phyloP scores from a whole-genome alignment of 2,113 vertebrate genomes.

The Odobenus rosmarus region DNA sequence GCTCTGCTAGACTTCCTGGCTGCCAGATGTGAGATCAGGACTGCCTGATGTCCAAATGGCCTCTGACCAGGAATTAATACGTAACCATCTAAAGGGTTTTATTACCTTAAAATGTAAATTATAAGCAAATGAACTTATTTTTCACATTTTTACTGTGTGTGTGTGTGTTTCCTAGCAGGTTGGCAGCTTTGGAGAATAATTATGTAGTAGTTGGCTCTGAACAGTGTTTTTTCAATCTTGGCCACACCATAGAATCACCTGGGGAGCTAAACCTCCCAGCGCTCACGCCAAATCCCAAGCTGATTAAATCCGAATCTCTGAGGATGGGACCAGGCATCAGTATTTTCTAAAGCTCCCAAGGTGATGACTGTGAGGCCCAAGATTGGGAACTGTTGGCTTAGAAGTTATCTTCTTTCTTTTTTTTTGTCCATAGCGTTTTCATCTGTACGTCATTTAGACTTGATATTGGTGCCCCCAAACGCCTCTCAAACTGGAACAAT shows the following conservation, averaged over 20 bases:
- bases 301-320: slow-evolving; percentile 23
- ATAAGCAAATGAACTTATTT: slow-evolving; percentile 2
- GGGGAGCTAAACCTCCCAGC: neutral
- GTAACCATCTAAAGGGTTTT: neutral
- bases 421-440: neutral
- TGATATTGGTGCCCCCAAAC: neutral
- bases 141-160: neutral
- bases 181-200: slow-evolving; percentile 42
- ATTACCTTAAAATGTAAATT: neutral
- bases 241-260: neutral
- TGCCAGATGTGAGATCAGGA: neutral
- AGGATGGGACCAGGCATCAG: neutral
- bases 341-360: slow-evolving; percentile 27
- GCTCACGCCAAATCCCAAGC: neutral
- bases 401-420: neutral
- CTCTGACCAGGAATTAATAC: neutral
- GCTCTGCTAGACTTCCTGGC: neutral
- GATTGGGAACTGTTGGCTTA: neutral
- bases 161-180: neutral
- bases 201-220: neutral
- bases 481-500: neutral
- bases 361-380: neutral
- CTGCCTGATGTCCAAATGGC: neutral
- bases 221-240: neutral
- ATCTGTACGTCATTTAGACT: neutral